Evolutionary conservation across 2,888 invertebrate genomes (phyloP), one percentile per base, ranked within the genome.

Genomic region (Ferrisia virgata): DNA sequence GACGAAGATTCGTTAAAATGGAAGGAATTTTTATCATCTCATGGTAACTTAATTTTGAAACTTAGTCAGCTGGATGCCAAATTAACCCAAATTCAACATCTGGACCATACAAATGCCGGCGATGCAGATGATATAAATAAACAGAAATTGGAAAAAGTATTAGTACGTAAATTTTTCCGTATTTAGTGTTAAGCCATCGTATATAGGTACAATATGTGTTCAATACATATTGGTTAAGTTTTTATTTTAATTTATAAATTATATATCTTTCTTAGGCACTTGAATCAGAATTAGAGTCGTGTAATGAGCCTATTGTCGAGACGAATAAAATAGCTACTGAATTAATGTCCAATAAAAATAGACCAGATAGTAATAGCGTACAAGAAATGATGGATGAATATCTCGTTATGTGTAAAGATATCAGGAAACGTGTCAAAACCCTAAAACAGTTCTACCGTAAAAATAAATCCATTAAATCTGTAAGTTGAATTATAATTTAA

Each of bases 1-100:
- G 90, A 91, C 86, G 90, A 89, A 85, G 92, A 92, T 84, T 89
- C 91, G 69, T 91, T 92, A 85, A 89, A 91, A 0, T 93, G 92
- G 86, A 90, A 92, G 0, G 93, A 93, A 86, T 94, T 95, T 87
- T 91, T 92, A 15, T 91, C 92, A 2, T 93, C 93, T 15, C 95
- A 95, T 85, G 92, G 93, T 4, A 91, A 91, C 39, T 93, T 94
- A 0, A 91, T 95, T 3, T 91, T 94, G 13, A 92, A 92, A 2
- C 88, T 95, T 28, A 93, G 93, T 0, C 92, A 92, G 86, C 91
- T 94, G 0, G 94, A 95, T 87, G 93, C 93, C 0, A 90, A 92
- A 47, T 89, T 96, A 18, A 94, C 94, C 0, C 91, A 94, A 85
- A 89, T 94, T 2, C 91, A 94, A 87, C 92, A 92, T 86, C 89